phyloP scores from a whole-genome alignment of 1,140 invertebrate genomes.

The Hylyphantes graminicola region DNA sequence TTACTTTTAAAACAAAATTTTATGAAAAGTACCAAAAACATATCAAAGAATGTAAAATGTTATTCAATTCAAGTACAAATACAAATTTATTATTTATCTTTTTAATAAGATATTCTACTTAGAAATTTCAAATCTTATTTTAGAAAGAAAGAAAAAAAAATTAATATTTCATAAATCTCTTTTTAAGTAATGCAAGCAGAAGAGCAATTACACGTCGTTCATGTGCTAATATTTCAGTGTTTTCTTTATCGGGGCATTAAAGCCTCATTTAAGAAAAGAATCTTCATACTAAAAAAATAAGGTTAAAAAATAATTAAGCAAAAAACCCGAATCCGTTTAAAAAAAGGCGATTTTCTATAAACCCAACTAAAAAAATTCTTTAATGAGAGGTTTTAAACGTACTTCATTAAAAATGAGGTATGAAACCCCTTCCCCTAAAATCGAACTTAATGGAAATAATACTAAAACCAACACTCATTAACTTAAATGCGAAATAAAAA shows the following conservation, averaged over 20 bases:
- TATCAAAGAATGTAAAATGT: too few species aligned
- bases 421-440: slow-evolving; percentile 36
- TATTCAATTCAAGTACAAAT: too few species aligned
- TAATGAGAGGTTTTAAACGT: slow-evolving; percentile 59
- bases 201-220: not conserved
- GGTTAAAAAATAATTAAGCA: not conserved
- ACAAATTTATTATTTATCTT: too few species aligned
- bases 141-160: too few species aligned
- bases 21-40: too few species aligned
- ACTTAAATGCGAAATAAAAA: slow-evolving; percentile 53
- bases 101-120: too few species aligned
- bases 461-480: slow-evolving; percentile 60
- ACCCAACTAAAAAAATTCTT: slow-evolving; percentile 36
- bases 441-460: slow-evolving; percentile 59
- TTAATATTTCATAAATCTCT: too few species aligned
- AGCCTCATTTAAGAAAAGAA: slow-evolving; percentile 46
- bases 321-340: slow-evolving; percentile 34
- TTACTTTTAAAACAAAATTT: too few species aligned
- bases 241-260: slow-evolving; percentile 45
- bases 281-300: not conserved
- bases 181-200: too few species aligned
- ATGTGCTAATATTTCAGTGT: slow-evolving; percentile 49
- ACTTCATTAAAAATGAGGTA: slow-evolving; percentile 59
- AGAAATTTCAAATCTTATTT: too few species aligned
- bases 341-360: slow-evolving; percentile 25